Conservation (phyloP, 2,113 vertebrate genomes). For the Dascyllus trimaculatus region DNA sequence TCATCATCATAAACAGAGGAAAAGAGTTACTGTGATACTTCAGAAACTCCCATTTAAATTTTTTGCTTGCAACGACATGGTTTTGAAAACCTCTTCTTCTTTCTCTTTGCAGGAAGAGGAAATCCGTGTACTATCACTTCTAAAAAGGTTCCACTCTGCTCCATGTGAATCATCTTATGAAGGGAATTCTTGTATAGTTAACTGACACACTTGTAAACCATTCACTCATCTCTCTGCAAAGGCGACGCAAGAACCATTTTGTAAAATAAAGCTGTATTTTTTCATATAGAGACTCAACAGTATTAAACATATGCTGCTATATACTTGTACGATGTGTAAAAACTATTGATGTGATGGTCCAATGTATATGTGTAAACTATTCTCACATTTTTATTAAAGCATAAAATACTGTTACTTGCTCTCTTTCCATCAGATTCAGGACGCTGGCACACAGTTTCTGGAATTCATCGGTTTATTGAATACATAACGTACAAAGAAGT, state of each 20-base stretch:
- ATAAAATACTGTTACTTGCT: conserved; percentile 73
- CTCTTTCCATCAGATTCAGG: not conserved
- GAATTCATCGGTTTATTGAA: conserved; percentile 65
- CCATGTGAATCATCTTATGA: conserved; percentile 52
- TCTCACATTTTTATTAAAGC: conserved; percentile 88
- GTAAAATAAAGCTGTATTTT: conserved; percentile 92
- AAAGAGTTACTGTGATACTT: no score
- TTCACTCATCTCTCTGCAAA: conserved; percentile 64
- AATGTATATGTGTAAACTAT: conserved; percentile 89
- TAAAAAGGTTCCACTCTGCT: conserved; percentile 75
- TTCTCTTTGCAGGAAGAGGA: conserved; percentile 89
- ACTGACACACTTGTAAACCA: conserved; percentile 67
- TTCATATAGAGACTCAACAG: conserved; percentile 88
- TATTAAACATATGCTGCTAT: conserved; percentile 89
- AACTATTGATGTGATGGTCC: conserved; percentile 84
- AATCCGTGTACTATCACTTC: conserved; percentile 89
- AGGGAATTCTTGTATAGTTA: conserved; percentile 72
- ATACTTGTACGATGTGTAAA: conserved; percentile 87
- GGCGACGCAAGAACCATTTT: conserved; percentile 79
- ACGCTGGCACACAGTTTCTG: not conserved
- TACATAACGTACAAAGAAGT: conserved; percentile 27
- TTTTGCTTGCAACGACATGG: no score
- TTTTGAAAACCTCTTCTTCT: not conserved
- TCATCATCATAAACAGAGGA: no score
- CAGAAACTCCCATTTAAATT: no score